These are phyloP conservation scores for Pemphigus obesinymphae DNA, from an alignment of 1,140 invertebrate genomes.

Conservation along the genomic window DNA sequence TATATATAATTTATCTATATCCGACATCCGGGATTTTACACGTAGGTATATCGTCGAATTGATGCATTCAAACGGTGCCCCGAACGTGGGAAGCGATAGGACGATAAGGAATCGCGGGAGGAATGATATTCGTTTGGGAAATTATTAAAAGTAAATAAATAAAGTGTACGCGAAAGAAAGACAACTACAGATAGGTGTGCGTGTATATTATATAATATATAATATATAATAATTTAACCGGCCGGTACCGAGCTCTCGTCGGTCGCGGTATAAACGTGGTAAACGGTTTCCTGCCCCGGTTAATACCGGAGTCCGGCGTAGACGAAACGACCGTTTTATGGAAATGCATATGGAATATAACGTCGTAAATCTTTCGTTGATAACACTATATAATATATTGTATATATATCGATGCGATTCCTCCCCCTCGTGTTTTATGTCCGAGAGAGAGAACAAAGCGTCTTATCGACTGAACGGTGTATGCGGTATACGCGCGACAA, in stretches of 20 bases:
- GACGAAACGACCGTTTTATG: constrained; percentile 18
- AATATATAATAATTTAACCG: background rate
- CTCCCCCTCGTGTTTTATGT: background rate
- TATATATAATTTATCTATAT: no score
- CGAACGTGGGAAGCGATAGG: no score
- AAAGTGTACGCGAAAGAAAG: background rate
- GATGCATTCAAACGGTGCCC: no score
- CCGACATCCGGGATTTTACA: no score
- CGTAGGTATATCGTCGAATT: no score
- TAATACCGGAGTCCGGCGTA: background rate
- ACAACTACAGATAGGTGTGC: no score
- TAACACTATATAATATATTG: background rate
- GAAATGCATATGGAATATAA: constrained; percentile 24
- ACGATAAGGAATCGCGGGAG: no score
- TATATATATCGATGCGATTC: background rate
- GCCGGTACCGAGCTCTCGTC: no score
- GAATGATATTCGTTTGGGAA: no score
- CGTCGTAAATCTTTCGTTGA: constrained; percentile 9
- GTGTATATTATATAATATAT: background rate
- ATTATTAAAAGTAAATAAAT: no score
- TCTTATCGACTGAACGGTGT: constrained; percentile 6
- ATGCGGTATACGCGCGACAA: background rate
- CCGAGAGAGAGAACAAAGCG: background rate
- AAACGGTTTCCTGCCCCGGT: no score
- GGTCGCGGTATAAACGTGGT: no score